These are phyloP conservation scores for Protonemura montana DNA, from an alignment of 2,888 invertebrate species.

Conservation along the genomic window DNA sequence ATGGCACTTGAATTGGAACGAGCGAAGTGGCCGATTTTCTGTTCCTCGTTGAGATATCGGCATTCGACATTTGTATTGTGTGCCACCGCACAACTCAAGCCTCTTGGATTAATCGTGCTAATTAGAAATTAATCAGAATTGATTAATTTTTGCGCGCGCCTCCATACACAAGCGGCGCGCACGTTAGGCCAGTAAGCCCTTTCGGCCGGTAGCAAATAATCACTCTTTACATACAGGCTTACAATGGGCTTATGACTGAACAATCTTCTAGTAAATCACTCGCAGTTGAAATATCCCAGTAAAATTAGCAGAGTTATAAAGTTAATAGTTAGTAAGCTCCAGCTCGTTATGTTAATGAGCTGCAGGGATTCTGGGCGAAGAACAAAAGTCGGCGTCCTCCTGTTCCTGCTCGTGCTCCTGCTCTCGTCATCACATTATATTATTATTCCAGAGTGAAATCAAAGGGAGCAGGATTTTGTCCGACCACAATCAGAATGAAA, in stretches of 20 bases:
- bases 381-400: constrained; percentile 9
- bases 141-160: constrained; percentile 24
- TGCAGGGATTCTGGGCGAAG: neutral
- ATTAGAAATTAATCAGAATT: constrained; percentile 29
- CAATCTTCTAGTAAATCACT: constrained; percentile 36
- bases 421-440: constrained; percentile 1
- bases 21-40: neutral
- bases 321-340: constrained; percentile 33
- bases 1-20: neutral
- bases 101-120: neutral
- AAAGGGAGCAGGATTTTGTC: constrained; percentile 24
- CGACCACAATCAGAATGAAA: constrained; percentile 38
- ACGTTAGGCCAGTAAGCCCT: constrained; percentile 28
- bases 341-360: constrained; percentile 27
- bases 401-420: neutral
- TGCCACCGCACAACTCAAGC: neutral
- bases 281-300: constrained; percentile 25
- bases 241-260: constrained; percentile 31
- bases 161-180: neutral
- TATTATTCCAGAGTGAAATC: constrained; percentile 19
- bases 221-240: constrained; percentile 30
- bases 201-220: constrained; percentile 34
- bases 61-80: neutral
- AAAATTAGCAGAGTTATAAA: constrained; percentile 35
- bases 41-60: neutral